Percentiles rank a stretch among this genome's conserved stretches.
phyloP scores from a whole-genome alignment of 2,797 vertebrate species.

The Schizopygopsis malacanthus region DNA sequence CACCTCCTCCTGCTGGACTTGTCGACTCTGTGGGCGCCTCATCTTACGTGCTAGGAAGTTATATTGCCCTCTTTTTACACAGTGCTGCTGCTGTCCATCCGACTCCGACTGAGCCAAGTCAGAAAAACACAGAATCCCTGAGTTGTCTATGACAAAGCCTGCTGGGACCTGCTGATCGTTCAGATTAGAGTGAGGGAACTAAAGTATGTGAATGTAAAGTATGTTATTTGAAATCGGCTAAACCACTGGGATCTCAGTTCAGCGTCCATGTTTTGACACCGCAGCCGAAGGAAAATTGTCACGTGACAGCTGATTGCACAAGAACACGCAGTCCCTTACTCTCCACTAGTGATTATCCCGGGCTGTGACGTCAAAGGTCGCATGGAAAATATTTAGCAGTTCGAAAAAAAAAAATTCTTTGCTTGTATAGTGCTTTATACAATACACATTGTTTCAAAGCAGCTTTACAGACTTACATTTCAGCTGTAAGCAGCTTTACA shows the following conservation, averaged over 20 bases:
- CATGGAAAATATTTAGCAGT: neutral
- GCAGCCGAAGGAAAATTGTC: neutral
- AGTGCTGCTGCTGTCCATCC: constrained; percentile 30
- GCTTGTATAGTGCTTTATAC: neutral
- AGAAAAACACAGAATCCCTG: constrained; percentile 40
- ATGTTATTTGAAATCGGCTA: neutral
- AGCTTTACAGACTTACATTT: neutral
- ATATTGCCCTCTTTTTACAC: constrained; percentile 46
- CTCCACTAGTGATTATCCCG: constrained; percentile 7
- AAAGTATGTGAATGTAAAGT: neutral
- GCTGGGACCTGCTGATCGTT: neutral
- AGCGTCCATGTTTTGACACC: neutral
- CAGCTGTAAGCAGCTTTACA: neutral
- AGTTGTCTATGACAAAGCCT: constrained; percentile 19
- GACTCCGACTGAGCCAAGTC: constrained; percentile 22
- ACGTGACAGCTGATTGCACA: neutral
- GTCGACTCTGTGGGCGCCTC: neutral
- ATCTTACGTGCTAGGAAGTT: constrained; percentile 30
- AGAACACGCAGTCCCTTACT: neutral
- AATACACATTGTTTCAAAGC: neutral
- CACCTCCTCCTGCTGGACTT: constrained; percentile 50
- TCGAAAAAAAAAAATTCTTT: neutral
- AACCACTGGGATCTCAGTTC: neutral
- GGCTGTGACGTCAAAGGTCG: neutral
- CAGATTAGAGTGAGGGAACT: neutral